A percentile compares a stretch with the other conserved stretches of the same genome.
Conservation (phyloP, 2,797 vertebrate genomes). For the Paramormyrops hopkinsi region DNA sequence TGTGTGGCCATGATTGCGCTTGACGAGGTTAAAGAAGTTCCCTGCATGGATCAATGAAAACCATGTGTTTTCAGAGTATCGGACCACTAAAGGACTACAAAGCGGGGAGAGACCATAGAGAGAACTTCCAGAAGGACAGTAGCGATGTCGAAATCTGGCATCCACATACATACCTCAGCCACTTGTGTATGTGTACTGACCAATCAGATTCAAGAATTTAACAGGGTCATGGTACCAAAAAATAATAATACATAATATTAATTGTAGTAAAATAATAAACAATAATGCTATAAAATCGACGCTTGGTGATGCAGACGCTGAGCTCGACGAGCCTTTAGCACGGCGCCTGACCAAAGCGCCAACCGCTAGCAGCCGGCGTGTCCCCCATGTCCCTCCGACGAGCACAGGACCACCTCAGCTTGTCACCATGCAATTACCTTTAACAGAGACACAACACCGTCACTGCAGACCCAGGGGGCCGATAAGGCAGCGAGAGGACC, state of each 20-base stretch:
- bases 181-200: background rate
- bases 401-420: background rate
- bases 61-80: background rate
- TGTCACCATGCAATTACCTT: background rate
- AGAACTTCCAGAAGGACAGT: background rate
- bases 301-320: background rate
- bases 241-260: background rate
- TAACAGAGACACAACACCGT: background rate
- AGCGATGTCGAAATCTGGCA: background rate
- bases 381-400: background rate
- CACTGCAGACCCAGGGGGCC: background rate
- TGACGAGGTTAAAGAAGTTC: background rate
- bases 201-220: background rate
- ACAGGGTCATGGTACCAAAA: background rate
- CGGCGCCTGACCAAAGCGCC: background rate
- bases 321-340: background rate
- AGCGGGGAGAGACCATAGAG: background rate
- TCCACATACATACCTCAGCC: background rate
- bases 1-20: background rate
- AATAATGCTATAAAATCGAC: background rate
- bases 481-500: background rate
- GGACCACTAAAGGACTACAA: background rate
- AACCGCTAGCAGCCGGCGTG: background rate
- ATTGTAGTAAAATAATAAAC: background rate
- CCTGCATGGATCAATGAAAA: background rate